These are phyloP conservation scores for Cyprinodon diabolis DNA, from an alignment of 2,797 vertebrate genomes.

Conservation along the genomic window DNA sequence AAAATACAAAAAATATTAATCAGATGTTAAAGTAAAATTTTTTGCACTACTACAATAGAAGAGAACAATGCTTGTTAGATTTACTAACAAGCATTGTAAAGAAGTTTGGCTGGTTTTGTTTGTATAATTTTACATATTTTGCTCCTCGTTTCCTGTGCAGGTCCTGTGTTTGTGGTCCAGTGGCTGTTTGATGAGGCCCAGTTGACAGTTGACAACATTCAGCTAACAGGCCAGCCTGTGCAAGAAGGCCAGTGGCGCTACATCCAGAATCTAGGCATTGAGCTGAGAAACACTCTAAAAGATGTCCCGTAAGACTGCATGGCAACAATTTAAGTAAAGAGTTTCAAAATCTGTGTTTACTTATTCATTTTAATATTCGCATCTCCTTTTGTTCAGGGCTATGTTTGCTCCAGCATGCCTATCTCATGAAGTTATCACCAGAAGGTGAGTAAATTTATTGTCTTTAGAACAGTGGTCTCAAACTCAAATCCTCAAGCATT, in stretches of 20 bases:
- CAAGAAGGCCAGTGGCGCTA: slow-evolving; percentile 98
- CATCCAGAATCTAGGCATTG: slow-evolving; percentile 93
- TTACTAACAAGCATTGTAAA: not conserved
- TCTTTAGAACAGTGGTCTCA: not conserved
- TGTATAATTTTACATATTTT: not conserved
- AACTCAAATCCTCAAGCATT: no score
- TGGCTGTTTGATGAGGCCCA: slow-evolving; percentile 99
- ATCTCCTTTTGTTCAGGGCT: slow-evolving; percentile 76
- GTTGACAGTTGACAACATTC: slow-evolving; percentile 94
- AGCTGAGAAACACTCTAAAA: slow-evolving; percentile 92
- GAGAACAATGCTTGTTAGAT: not conserved
- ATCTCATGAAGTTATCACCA: slow-evolving; percentile 95
- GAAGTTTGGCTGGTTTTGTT: not conserved
- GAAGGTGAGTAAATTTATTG: slow-evolving; percentile 83
- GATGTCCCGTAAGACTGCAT: slow-evolving; percentile 87
- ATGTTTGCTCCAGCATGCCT: slow-evolving; percentile 97
- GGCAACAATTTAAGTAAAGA: not conserved
- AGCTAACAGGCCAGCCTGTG: slow-evolving; percentile 94
- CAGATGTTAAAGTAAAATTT: not conserved
- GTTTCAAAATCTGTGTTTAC: not conserved
- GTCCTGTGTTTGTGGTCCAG: slow-evolving; percentile 96
- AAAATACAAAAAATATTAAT: not conserved
- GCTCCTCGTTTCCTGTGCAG: slow-evolving; percentile 61
- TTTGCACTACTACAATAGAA: not conserved
- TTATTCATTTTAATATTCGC: not conserved